Percentiles rank a stretch among this genome's conserved stretches.
These are phyloP conservation scores for Entosphenus tridentatus DNA, from an alignment of 2,113 vertebrate genomes.

Conservation along the genomic window DNA sequence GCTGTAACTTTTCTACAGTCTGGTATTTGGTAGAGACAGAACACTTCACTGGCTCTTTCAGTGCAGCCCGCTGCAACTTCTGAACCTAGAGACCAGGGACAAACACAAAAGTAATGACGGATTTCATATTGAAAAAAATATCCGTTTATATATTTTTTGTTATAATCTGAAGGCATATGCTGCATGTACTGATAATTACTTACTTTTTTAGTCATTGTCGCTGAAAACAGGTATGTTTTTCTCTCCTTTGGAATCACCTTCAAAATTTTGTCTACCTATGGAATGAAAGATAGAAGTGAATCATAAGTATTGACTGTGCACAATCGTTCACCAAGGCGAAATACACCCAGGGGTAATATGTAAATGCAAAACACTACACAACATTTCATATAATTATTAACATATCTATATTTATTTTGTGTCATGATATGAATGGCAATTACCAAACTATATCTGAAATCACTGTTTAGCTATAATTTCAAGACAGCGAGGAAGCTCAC, in stretches of 20 bases:
- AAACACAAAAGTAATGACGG: neutral
- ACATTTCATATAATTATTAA: too few relatives aligned
- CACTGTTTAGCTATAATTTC: too few relatives aligned
- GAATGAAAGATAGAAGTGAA: constrained; percentile 8
- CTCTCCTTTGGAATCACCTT: constrained; percentile 88
- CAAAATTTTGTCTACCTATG: constrained; percentile 80
- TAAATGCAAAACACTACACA: too few relatives aligned
- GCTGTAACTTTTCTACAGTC: constrained; percentile 84
- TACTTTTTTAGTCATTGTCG: constrained; percentile 99
- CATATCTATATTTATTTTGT: too few relatives aligned
- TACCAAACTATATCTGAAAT: too few relatives aligned
- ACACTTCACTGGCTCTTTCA: constrained; percentile 83
- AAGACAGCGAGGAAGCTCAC: too few relatives aligned
- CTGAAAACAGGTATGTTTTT: constrained; percentile 76
- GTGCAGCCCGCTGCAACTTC: constrained; percentile 75
- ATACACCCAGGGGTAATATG: too few relatives aligned
- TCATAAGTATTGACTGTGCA: too few relatives aligned
- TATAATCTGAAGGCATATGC: neutral
- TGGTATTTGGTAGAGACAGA: constrained; percentile 81
- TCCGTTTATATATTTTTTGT: neutral
- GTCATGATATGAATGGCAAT: too few relatives aligned
- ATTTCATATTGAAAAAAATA: neutral
- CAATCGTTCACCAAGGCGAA: too few relatives aligned
- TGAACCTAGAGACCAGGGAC: constrained; percentile 38
- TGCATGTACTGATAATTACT: neutral